A percentile compares a stretch with the other conserved stretches of the same genome.
Conservation (phyloP, 2,113 vertebrate genomes). For the Sylvia atricapilla region DNA sequence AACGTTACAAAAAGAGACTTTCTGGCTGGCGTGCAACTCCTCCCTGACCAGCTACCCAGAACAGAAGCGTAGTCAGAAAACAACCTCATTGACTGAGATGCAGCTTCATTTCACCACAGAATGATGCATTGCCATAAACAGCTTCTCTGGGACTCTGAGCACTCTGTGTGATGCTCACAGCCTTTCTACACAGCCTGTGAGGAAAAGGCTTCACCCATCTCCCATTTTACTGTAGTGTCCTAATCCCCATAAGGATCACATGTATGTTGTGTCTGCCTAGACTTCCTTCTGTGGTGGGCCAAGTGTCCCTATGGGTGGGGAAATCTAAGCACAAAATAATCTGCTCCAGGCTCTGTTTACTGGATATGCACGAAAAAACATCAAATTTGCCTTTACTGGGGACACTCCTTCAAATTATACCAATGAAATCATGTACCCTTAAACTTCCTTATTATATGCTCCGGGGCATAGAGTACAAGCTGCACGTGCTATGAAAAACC, state of each 20-base stretch:
- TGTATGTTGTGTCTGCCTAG: neutral
- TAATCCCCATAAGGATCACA: neutral
- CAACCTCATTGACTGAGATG: neutral
- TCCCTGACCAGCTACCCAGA: neutral
- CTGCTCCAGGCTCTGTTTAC: neutral
- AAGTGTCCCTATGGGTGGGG: neutral
- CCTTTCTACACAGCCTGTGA: neutral
- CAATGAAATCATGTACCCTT: neutral
- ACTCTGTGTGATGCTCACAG: neutral
- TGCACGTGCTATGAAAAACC: neutral
- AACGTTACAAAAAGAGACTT: slow-evolving; percentile 1
- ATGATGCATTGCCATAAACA: neutral
- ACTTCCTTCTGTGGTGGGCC: neutral
- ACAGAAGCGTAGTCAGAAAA: slow-evolving; percentile 14
- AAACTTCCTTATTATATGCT: neutral
- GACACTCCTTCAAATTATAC: neutral
- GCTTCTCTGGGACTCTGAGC: neutral
- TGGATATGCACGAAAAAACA: neutral
- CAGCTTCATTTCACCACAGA: neutral
- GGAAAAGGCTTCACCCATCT: neutral
- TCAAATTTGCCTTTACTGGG: neutral
- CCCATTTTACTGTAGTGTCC: neutral
- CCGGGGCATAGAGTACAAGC: neutral
- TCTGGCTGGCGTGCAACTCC: neutral
- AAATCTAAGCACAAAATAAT: neutral